Conservation (phyloP, 2,888 invertebrate genomes). For the Erynnis tages region DNA sequence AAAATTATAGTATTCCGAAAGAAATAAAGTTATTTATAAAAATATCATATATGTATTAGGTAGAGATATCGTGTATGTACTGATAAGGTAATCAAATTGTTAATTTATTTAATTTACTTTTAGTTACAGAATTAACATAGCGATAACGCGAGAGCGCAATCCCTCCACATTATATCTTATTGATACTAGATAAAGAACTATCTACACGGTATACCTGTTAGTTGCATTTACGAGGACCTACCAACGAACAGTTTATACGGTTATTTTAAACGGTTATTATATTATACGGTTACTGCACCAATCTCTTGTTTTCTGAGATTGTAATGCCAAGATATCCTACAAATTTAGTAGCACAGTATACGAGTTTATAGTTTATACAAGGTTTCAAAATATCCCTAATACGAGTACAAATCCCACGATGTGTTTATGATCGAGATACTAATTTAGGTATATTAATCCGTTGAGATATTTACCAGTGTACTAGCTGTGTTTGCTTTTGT, state of each 20-base stretch:
- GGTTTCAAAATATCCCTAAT: neutral
- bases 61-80: too few relatives aligned
- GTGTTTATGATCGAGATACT: slow-evolving; percentile 5
- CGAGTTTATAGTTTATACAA: too few relatives aligned
- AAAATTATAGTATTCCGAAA: too few relatives aligned
- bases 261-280: too few relatives aligned
- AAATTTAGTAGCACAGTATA: too few relatives aligned
- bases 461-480: slow-evolving; percentile 6
- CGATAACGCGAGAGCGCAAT: slow-evolving; percentile 48
- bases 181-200: slow-evolving; percentile 66
- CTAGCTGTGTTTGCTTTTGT: slow-evolving; percentile 11
- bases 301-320: neutral
- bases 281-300: neutral
- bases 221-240: slow-evolving; percentile 43
- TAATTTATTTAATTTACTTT: slow-evolving; percentile 17
- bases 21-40: too few relatives aligned
- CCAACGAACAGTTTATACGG: slow-evolving; percentile 24
- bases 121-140: slow-evolving; percentile 13
- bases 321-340: slow-evolving; percentile 9
- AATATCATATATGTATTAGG: too few relatives aligned
- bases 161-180: slow-evolving; percentile 71
- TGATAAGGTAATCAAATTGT: slow-evolving; percentile 2
- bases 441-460: slow-evolving; percentile 5
- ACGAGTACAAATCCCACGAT: neutral
- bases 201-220: slow-evolving; percentile 49